A percentile compares a stretch with the other conserved stretches of the same genome.
These are phyloP conservation scores for Capitulum mitella DNA, from an alignment of 2,888 invertebrate genomes.

Conservation along the genomic window DNA sequence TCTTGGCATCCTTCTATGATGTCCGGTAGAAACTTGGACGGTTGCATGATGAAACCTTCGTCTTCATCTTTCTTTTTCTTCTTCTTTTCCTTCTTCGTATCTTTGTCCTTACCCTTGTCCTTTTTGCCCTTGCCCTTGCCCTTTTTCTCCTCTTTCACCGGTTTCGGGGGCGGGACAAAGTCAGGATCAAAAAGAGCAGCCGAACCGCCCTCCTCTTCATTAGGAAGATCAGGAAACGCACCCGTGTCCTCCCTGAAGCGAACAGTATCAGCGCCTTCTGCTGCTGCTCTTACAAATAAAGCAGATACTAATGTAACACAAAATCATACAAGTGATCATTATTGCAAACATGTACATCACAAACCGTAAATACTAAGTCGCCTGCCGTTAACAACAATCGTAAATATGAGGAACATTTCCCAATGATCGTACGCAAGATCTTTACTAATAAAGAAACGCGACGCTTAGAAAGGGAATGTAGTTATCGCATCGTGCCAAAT, in stretches of 20 bases:
- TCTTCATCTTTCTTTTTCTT: constrained; percentile 35
- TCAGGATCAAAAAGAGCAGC: constrained; percentile 46
- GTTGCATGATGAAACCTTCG: constrained; percentile 52
- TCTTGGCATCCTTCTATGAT: constrained; percentile 64
- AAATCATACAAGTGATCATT: too few species aligned
- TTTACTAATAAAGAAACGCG: too few species aligned
- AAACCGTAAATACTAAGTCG: too few species aligned
- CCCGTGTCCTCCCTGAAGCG: not conserved
- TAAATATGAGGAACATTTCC: too few species aligned
- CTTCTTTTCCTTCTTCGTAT: not conserved
- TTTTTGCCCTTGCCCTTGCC: constrained; percentile 68
- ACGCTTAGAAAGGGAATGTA: too few species aligned
- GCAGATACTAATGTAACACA: too few species aligned
- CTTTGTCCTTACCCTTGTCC: constrained; percentile 48
- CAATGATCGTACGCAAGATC: too few species aligned
- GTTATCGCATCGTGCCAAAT: too few species aligned
- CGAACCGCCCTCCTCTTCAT: constrained; percentile 84
- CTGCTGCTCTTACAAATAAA: too few species aligned
- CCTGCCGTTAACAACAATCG: too few species aligned
- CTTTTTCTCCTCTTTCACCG: constrained; percentile 44
- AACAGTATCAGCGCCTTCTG: too few species aligned
- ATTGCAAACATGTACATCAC: too few species aligned
- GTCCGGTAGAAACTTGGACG: constrained; percentile 64
- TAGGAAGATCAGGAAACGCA: constrained; percentile 77
- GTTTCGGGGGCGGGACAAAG: constrained; percentile 27